Conservation (phyloP, 2,113 vertebrate species). For the Melanocharis versteri region DNA sequence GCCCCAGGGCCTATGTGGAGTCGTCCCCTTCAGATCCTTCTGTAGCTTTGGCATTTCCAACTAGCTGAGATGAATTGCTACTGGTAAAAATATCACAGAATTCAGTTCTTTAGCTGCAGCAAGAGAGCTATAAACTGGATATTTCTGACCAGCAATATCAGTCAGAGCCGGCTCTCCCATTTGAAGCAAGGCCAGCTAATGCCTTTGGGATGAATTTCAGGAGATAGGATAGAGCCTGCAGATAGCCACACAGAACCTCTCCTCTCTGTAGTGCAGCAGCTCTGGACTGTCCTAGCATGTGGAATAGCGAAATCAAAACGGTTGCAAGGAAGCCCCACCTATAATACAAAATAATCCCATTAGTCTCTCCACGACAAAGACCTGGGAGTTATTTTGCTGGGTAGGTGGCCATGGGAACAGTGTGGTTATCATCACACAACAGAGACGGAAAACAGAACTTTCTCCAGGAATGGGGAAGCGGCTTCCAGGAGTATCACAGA, state of each 20-base stretch:
- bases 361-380: neutral
- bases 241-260: neutral
- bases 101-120: neutral
- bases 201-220: neutral
- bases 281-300: neutral
- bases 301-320: neutral
- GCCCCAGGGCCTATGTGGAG: accelerated
- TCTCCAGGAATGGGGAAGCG: neutral
- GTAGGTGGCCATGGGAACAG: conserved; percentile 5
- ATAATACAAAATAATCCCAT: conserved; percentile 10
- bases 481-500: neutral
- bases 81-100: neutral
- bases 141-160: neutral
- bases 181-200: neutral
- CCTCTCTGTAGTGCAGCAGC: neutral
- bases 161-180: neutral
- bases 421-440: conserved; percentile 3
- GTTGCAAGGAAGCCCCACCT: neutral
- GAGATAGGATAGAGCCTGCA: neutral
- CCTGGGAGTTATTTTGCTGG: neutral
- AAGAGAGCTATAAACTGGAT: neutral
- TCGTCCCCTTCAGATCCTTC: neutral
- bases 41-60: neutral
- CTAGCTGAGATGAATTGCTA: neutral
- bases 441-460: neutral